Conservation (phyloP, 2,797 vertebrate species). For the Chanos chanos region DNA sequence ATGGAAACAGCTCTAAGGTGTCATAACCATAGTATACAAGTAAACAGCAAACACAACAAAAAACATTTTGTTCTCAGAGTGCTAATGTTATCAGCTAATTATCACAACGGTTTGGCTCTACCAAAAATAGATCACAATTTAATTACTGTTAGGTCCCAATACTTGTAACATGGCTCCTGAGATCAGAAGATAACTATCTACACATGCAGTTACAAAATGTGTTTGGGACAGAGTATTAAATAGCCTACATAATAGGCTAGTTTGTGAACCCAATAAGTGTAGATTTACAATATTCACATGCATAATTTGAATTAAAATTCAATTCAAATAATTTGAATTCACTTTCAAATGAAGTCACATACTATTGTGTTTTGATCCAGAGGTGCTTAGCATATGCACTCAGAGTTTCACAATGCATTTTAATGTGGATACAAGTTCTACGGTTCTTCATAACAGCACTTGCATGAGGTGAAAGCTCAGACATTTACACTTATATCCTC, state of each 20-base stretch:
- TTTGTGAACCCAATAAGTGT: slow-evolving; percentile 9
- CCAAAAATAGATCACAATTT: neutral
- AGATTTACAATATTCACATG: too few relatives aligned
- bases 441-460: neutral
- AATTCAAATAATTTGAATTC: too few relatives aligned
- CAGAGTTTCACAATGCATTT: slow-evolving; percentile 6
- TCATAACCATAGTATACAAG: too few relatives aligned
- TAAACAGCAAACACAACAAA: too few relatives aligned
- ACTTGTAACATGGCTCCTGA: slow-evolving; percentile 8
- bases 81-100: slow-evolving; percentile 11
- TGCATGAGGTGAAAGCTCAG: slow-evolving; percentile 9
- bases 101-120: neutral
- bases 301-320: too few relatives aligned
- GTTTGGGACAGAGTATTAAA: slow-evolving; percentile 4
- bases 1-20: too few relatives aligned
- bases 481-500: slow-evolving; percentile 9
- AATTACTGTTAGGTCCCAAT: slow-evolving; percentile 1
- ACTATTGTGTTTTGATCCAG: too few relatives aligned
- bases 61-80: too few relatives aligned
- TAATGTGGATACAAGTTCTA: neutral
- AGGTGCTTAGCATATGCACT: slow-evolving; percentile 1
- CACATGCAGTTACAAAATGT: slow-evolving; percentile 1
- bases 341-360: too few relatives aligned
- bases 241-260: neutral
- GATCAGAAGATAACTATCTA: slow-evolving; percentile 15